These are phyloP conservation scores for Zaprionus lachaisei DNA, from an alignment of 1,140 invertebrate genomes.

Conservation along the genomic window DNA sequence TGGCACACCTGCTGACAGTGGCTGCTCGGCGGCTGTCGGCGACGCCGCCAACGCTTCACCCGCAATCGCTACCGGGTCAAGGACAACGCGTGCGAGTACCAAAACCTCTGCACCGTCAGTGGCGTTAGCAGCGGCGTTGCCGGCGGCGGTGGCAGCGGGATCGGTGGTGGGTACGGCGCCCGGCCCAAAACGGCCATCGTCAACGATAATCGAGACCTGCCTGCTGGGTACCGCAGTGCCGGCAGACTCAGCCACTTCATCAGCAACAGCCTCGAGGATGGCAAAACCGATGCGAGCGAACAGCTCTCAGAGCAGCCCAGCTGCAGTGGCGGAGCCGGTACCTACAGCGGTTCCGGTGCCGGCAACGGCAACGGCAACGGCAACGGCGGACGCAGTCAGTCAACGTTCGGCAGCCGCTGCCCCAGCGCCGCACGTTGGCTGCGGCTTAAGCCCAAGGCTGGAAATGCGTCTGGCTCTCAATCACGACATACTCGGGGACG, in stretches of 20 bases:
- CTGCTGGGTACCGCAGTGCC: conserved; percentile 72
- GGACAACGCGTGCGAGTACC: conserved; percentile 70
- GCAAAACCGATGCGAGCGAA: conserved; percentile 82
- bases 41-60: conserved; percentile 70
- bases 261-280: conserved; percentile 83
- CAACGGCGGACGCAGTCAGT: conserved; percentile 51
- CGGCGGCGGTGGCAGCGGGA: neutral
- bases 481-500: conserved; percentile 84
- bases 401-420: conserved; percentile 85
- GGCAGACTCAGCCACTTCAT: conserved; percentile 76
- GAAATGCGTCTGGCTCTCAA: conserved; percentile 87
- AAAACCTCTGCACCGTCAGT: conserved; percentile 58
- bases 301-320: conserved; percentile 53
- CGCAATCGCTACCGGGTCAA: conserved; percentile 75
- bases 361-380: neutral
- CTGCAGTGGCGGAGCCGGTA: conserved; percentile 29
- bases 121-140: neutral
- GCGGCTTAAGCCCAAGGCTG: conserved; percentile 86
- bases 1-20: conserved; percentile 84
- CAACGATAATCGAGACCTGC: conserved; percentile 84
- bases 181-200: conserved; percentile 67
- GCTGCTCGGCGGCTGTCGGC: conserved; percentile 77
- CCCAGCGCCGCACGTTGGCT: conserved; percentile 78
- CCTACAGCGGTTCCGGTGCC: neutral
- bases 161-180: conserved; percentile 6